phyloP scores from a whole-genome alignment of 2,113 vertebrate species.

The Colius striatus region DNA sequence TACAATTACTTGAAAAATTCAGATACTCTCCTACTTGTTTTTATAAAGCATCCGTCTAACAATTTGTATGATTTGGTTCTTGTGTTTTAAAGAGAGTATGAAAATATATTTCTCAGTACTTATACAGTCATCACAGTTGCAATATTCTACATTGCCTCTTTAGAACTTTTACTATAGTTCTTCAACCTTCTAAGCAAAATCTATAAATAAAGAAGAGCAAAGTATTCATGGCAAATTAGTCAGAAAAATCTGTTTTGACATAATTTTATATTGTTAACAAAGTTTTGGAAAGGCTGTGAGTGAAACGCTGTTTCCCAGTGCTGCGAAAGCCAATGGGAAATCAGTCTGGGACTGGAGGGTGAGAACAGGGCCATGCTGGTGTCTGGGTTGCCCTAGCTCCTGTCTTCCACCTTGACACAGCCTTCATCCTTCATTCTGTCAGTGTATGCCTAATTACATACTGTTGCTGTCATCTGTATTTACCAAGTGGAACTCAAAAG shows the following conservation, averaged over 20 bases:
- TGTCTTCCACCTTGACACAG: not conserved
- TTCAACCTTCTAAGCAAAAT: not conserved
- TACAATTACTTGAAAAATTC: not conserved
- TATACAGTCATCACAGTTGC: not conserved
- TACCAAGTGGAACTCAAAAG: not conserved
- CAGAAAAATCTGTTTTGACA: not conserved
- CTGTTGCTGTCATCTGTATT: not conserved
- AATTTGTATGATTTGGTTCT: not conserved
- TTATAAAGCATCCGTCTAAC: not conserved
- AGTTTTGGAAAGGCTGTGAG: not conserved
- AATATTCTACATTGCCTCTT: not conserved
- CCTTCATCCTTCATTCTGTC: not conserved
- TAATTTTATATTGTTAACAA: not conserved
- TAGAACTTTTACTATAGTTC: not conserved
- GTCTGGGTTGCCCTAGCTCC: not conserved
- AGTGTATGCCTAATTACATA: not conserved
- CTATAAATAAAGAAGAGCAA: not conserved
- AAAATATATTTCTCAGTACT: not conserved
- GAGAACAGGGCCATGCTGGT: not conserved
- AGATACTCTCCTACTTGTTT: not conserved
- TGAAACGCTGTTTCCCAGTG: not conserved
- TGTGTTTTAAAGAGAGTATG: not conserved
- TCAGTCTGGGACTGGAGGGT: not conserved
- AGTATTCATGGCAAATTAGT: not conserved
- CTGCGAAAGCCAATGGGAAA: not conserved